Evolutionary conservation across 1,140 invertebrate genomes (phyloP), one percentile per base, ranked within the genome.

Genomic region (Bombus confusus): DNA sequence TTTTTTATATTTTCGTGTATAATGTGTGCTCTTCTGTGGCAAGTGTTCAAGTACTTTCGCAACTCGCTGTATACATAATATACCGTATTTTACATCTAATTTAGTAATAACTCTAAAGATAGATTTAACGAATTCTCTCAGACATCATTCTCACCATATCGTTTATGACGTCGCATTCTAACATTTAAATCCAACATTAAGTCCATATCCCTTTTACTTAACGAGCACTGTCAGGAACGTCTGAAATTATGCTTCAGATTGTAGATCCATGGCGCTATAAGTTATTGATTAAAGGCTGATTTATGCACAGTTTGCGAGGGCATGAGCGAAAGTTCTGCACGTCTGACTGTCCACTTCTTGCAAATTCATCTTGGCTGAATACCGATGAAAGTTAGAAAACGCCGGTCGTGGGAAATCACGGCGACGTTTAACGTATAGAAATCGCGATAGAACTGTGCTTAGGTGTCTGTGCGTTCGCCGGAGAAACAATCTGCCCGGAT

Each of bases 311-410:
- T 69, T 52, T 28, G 47, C 64, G n/a, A 31, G 69, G 39, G 9
- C 64, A 64, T 25, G 12, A 72, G 85, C 69, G 87, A 88, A 88
- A 88, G 80, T 68, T 69, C 28, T 43, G 15, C n/a, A 18, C 62
- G 43, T 64, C 72, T 71, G 73, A 52, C 43, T 37, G 72, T 84
- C 28, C 62, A 59, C 31, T 75, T 82, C 75, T 79, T 68, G 68
- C 62, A 62, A 78, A 86, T 82, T 83, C 47, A 75, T 62, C 68
- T 64, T 68, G 34, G 59, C 28, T 22, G 41, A 73, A n/a, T 47
- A 37, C 25, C 10, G 52, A 59, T 69, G 83, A 80, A 86, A 83
- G 85, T 88, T 74, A 74, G 80, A 88, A 83, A 77, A 62, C 37
- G 25, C 15, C 28, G 62, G 74, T 22, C 79, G 78, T 62, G 73